These are phyloP conservation scores for Thunnus maccoyii DNA, from an alignment of 2,113 vertebrate species.

Conservation along the genomic window DNA sequence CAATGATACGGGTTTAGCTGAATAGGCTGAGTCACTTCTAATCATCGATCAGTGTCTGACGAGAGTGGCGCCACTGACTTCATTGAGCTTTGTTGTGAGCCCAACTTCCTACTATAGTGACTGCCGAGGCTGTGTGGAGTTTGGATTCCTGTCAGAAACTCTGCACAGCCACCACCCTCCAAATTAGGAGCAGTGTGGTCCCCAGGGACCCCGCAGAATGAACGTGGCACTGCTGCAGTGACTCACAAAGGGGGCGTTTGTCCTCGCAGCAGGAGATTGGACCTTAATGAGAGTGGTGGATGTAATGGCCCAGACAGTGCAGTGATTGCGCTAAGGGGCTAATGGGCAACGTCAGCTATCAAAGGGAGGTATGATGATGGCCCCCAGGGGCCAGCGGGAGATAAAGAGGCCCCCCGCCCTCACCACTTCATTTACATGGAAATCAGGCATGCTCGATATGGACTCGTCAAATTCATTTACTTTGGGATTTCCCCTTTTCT, in stretches of 20 bases:
- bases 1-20: background rate
- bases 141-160: conserved; percentile 72
- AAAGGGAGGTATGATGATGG: conserved; percentile 81
- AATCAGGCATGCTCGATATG: conserved; percentile 83
- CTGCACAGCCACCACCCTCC: conserved; percentile 76
- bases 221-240: conserved; percentile 68
- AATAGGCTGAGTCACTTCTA: conserved; percentile 41
- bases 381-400: conserved; percentile 59
- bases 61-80: conserved; percentile 70
- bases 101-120: conserved; percentile 48
- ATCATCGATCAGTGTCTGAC: conserved; percentile 61
- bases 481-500: conserved; percentile 80
- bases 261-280: conserved; percentile 79
- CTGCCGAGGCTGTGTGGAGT: conserved; percentile 52
- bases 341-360: conserved; percentile 81
- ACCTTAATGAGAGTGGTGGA: conserved; percentile 80
- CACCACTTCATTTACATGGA: conserved; percentile 82
- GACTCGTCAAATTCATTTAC: conserved; percentile 85
- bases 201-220: conserved; percentile 70
- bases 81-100: conserved; percentile 61
- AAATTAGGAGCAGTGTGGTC: conserved; percentile 79
- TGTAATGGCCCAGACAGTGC: conserved; percentile 66
- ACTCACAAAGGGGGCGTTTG: conserved; percentile 81
- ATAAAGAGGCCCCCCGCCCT: conserved; percentile 65
- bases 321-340: conserved; percentile 68